Evolutionary conservation across 2,113 vertebrate species (phyloP).

Genomic region (Vombatus ursinus): DNA sequence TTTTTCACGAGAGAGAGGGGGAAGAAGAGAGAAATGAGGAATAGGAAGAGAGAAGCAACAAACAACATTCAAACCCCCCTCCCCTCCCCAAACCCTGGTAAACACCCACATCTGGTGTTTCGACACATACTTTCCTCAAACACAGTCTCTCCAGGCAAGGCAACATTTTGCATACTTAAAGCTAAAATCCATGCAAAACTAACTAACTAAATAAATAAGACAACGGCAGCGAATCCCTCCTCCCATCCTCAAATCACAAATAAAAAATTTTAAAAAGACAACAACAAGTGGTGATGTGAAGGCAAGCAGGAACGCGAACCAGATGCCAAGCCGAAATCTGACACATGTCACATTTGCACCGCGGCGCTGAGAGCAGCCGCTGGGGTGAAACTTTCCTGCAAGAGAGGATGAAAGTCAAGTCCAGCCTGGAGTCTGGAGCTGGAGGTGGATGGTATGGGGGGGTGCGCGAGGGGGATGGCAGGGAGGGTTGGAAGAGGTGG

Average conservation of each 20-base stretch:
- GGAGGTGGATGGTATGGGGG: conserved; percentile 32
- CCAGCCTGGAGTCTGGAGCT: background rate
- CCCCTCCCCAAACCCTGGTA: conserved; percentile 11
- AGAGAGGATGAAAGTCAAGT: conserved; percentile 46
- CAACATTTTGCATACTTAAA: conserved; percentile 40
- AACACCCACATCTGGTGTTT: conserved; percentile 73
- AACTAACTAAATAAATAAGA: too few species aligned
- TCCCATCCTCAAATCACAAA: background rate
- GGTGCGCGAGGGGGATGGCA: background rate
- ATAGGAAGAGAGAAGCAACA: conserved; percentile 53
- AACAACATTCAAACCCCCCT: conserved; percentile 5
- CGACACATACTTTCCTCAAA: conserved; percentile 53
- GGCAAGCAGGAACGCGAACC: conserved; percentile 15
- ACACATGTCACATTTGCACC: conserved; percentile 76
- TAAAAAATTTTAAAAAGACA: conserved; percentile 33
- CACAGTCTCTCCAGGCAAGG: background rate
- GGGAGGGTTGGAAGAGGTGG: background rate
- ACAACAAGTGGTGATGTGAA: conserved; percentile 55
- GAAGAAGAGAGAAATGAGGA: background rate
- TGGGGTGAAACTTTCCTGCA: conserved; percentile 69
- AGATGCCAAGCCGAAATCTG: conserved; percentile 65
- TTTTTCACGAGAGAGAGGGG: background rate
- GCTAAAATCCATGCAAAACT: conserved; percentile 24
- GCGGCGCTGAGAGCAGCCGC: background rate
- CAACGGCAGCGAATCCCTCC: background rate